Evolutionary conservation across 2,888 invertebrate species (phyloP), one percentile per base, ranked within the genome.

Genomic region (Volucella inanis): DNA sequence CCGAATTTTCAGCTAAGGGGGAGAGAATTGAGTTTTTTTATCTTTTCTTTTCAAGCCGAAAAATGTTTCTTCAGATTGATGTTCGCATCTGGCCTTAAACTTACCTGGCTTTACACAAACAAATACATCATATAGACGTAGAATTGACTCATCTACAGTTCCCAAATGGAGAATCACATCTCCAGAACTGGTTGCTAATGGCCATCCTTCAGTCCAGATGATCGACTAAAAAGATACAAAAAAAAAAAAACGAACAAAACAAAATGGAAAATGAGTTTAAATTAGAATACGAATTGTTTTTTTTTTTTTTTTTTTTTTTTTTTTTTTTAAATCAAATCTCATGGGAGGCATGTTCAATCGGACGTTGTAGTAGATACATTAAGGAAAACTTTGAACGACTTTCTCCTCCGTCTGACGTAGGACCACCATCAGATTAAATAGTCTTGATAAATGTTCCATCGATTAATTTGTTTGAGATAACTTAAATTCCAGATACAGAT

Each of bases 111-210:
- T 92, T 88, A 95, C 93, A 92, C 94, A 94, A 88, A 95, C 92
- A 92, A 94, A 95, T 90, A 94, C 94, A 92, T 95, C 95, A 89
- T 93, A 93, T 89, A 94, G 93, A 89, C 94, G 93, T 88, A 95
- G 91, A 88, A 93, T 91, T 87, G 94, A 93, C 87, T 94, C 93
- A 89, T 94, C 94, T 90, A 94, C 93, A 88, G 94, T 93, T 87
- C 94, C 94, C 89, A 95, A 92, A 89, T 95, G 94, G 88, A 95
- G 91, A 88, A 94, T 93, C 90, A 95, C 92, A 88, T 94, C 94
- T 89, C 93, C 93, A 87, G 90, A 89, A 88, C 93, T 94, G 89
- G 95, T 93, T 90, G 94, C 94, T 91, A 95, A 92, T 82, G 95
- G 95, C 95, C 95, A 95, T 91, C 95, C 95, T 90, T 93, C 91